Base-by-base conservation (phyloP, 2,888 invertebrate genomes). In the Acronicta psi region DNA sequence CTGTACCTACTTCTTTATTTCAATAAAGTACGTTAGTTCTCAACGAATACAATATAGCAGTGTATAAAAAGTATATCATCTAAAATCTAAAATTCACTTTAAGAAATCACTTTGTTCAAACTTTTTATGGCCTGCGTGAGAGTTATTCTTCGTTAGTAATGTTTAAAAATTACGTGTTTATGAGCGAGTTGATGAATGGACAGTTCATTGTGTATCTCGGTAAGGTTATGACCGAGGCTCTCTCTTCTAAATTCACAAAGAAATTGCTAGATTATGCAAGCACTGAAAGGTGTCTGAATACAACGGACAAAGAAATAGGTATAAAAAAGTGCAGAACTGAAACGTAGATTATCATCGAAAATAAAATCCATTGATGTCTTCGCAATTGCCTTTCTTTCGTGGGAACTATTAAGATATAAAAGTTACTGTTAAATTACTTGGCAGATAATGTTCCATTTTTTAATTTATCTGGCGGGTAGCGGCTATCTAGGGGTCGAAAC, bases 101-200 rank as follows among this genome's bases (percentile, higher is more conserved):
- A 44, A 25, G 53, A 63, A 54, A 60, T 55, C 0, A 47, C 16
- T 44, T 54, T 54, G 44, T 69, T 59, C 54, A 29, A 7, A 61
- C 58, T 56, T 52, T 61, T 72, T 40, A 60, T 37, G 23, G 59
- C n/a, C 17, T 71, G 57, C 57, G 72, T 75, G 71, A 43, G 73
- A 71, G 18, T 43, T 17, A 16, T 46, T 51, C 47, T 46, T 47
- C 38, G 41, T 47, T 58, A 45, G 41, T 40, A 42, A 44, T 17
- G 42, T 47, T 13, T 46, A 42, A 34, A 31, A 44, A 53, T 59
- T 29, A 74, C 20, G 29, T 40, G 11, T 42, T 54, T 44, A 42
- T 40, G 13, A 36, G 36, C 18, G 11, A 29, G 36, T 23, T 47
- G 38, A 64, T 43, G 49, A 57, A 71, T 66, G 34, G 51, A 10